Percentiles rank a stretch among this genome's conserved stretches.
Evolutionary conservation across 2,113 vertebrate genomes (phyloP).

Genomic region (Dunckerocampus dactyliophorus): DNA sequence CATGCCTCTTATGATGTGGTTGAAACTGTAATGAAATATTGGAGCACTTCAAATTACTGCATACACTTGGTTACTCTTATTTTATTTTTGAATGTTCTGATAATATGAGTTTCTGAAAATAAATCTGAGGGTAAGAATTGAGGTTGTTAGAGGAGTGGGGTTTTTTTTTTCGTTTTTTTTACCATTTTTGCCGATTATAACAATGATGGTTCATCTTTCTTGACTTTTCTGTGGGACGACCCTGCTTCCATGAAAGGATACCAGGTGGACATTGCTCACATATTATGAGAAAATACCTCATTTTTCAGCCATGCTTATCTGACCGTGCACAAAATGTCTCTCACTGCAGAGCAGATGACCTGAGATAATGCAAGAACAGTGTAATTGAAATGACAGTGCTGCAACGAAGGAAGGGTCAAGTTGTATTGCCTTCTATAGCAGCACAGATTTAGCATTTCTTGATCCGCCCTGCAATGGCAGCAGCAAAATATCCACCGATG

Average conservation of each 20-base stretch:
- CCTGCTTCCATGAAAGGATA: conserved; percentile 27
- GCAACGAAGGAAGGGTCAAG: conserved; percentile 48
- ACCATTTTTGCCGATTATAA: not conserved
- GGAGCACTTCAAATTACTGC: too few relatives aligned
- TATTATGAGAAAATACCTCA: conserved; percentile 31
- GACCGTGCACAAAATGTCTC: conserved; percentile 61
- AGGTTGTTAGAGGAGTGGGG: too few relatives aligned
- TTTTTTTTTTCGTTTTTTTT: too few relatives aligned
- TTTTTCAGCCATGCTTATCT: conserved; percentile 50
- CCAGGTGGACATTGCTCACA: conserved; percentile 47
- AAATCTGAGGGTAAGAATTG: too few relatives aligned
- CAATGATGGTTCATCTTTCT: conserved; percentile 19
- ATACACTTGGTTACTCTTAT: too few relatives aligned
- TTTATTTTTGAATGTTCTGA: too few relatives aligned
- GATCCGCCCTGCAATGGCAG: conserved; percentile 7
- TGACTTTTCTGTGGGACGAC: conserved; percentile 41
- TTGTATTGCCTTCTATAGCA: conserved; percentile 19
- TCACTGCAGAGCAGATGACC: conserved; percentile 56
- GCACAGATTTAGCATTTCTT: conserved; percentile 25
- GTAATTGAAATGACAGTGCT: conserved; percentile 64
- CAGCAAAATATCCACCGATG: conserved; percentile 5
- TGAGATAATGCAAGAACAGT: conserved; percentile 64
- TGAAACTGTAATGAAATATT: too few relatives aligned
- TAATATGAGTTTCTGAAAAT: too few relatives aligned
- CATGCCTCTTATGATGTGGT: too few relatives aligned